A percentile compares a stretch with the other conserved stretches of the same genome.
Conservation (phyloP, 2,113 vertebrate species). For the Ciconia maguari region DNA sequence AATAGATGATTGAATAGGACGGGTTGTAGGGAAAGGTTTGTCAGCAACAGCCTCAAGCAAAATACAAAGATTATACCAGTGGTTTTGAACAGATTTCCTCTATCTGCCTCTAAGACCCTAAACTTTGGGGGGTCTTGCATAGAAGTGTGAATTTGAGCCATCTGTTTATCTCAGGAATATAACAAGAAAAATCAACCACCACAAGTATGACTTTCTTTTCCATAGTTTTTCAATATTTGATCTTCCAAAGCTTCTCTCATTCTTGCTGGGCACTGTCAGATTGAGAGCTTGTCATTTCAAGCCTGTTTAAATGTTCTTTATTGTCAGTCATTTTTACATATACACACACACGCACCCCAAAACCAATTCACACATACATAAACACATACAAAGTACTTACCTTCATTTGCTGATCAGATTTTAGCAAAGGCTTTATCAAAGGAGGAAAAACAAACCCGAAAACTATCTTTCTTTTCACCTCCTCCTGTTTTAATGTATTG, state of each 20-base stretch:
- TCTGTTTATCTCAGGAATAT: not conserved
- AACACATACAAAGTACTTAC: not conserved
- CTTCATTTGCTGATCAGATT: slow-evolving; percentile 35
- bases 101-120: not conserved
- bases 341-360: not conserved
- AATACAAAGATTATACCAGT: slow-evolving; percentile 3
- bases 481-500: slow-evolving; percentile 31
- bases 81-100: slow-evolving; percentile 54
- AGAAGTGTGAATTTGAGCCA: not conserved
- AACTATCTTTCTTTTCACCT: not conserved
- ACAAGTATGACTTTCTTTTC: not conserved
- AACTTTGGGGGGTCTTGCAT: not conserved
- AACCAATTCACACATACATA: not conserved
- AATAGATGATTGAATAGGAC: slow-evolving; percentile 29
- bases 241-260: not conserved
- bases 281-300: not conserved
- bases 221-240: not conserved
- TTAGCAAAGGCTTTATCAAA: slow-evolving; percentile 22
- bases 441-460: not conserved
- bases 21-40: not conserved
- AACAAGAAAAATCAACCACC: not conserved
- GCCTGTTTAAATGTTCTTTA: not conserved
- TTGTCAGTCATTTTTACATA: not conserved
- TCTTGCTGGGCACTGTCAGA: not conserved
- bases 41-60: slow-evolving; percentile 7